Conservation (phyloP, 2,888 invertebrate species). For the Pristionchus japonicus region DNA sequence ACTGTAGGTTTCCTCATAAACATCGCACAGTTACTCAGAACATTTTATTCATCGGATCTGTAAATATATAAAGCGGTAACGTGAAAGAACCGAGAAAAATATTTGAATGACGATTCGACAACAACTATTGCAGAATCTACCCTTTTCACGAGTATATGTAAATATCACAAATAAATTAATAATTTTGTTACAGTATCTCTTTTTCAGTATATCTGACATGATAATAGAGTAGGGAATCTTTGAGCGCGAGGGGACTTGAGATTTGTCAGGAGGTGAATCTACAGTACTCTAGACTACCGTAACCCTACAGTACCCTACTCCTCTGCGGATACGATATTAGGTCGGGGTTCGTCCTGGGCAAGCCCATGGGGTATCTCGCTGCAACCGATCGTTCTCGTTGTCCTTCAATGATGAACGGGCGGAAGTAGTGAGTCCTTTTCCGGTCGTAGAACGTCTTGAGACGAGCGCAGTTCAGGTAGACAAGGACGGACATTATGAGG, state of each 20-base stretch:
- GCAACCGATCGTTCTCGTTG: not conserved
- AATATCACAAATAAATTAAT: not conserved
- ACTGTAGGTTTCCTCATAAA: too few relatives aligned
- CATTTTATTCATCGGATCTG: constrained; percentile 9
- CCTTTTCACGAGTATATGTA: not conserved
- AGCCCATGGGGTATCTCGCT: constrained; percentile 33
- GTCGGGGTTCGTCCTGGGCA: constrained; percentile 34
- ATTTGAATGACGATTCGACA: not conserved
- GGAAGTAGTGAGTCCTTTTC: constrained; percentile 63
- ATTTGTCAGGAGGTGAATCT: not conserved
- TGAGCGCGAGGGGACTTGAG: constrained; percentile 12
- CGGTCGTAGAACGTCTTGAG: constrained; percentile 61
- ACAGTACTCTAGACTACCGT: not conserved
- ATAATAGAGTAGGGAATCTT: not conserved
- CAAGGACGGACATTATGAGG: constrained; percentile 59
- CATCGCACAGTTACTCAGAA: too few relatives aligned
- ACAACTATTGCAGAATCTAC: constrained; percentile 30
- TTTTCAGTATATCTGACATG: constrained; percentile 14
- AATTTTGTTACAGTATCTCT: not conserved
- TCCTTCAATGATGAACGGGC: constrained; percentile 53
- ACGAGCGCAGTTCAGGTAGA: constrained; percentile 65
- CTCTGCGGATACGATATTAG: constrained; percentile 22
- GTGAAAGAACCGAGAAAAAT: not conserved
- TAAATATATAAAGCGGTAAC: not conserved
- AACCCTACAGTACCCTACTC: constrained; percentile 13